Base-by-base conservation (phyloP, 2,888 invertebrate species). In the Drosophila borborema region DNA sequence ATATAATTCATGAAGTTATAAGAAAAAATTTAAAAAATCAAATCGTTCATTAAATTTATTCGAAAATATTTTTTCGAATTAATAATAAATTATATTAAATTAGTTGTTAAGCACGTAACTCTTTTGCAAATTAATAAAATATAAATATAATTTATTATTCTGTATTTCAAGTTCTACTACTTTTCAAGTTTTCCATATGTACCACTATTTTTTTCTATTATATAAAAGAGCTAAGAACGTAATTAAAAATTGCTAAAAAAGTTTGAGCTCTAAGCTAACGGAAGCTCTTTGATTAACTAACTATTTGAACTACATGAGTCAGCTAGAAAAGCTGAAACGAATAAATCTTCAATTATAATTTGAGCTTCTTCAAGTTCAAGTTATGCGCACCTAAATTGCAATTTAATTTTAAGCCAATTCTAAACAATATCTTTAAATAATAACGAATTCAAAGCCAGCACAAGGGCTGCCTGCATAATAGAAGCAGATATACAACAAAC, bases 341-440 rank as follows among this genome's bases (percentile, higher is more conserved):
- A 10, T 10, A 0, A 31, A n/a, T 48, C 31, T n/a, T 31, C n/a
- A 40, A 7, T 7, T 8, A 28, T 23, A n/a, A 2, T n/a, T 48
- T 16, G 8, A 16, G 2, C 49, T 34, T 18, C n/a, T 12, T 51
- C 49, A 51, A 51, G 36, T 20, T 51, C 36, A 34, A 34, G 16
- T 2, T 20, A 9, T 16, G 48, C 28, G 48, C 48, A n/a, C 2
- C 20, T 18, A 20, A 36, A 51, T 51, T 51, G 34, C 34, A 36
- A 36, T 12, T 51, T 51, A 18, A 20, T 51, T 51, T 14, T 4
- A 34, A 18, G 36, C 51, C 4, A 46, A 56, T 77, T 76, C 61
- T 64, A 4, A 41, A 38, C 10, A 38, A 54, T 38, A 38, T 23
- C 36, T 38, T 54, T 5, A 23, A 23, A 23, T 10, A 5, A 55